Evolutionary conservation across 1,140 invertebrate species (phyloP).

Genomic region (Propsilocerus akamusi): DNA sequence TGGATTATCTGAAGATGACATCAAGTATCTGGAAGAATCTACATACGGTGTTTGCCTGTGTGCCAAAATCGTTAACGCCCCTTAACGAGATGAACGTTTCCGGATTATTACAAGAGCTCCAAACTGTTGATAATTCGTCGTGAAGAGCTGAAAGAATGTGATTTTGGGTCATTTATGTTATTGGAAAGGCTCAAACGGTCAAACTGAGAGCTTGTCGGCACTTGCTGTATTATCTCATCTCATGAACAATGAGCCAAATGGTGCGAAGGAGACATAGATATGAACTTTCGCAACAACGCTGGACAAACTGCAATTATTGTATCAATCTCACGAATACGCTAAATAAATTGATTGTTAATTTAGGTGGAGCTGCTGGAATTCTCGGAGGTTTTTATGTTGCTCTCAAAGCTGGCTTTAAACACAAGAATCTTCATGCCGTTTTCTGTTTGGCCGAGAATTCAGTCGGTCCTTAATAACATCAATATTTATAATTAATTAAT

Average conservation of each 20-base stretch:
- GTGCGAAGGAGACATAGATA: conserved; percentile 46
- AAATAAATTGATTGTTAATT: no score
- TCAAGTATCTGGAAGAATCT: conserved; percentile 37
- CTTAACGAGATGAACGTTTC: conserved; percentile 72
- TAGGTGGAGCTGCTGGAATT: no score
- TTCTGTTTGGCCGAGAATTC: conserved; percentile 84
- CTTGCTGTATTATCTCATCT: conserved; percentile 58
- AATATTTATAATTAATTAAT: no score
- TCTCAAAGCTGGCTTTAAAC: conserved; percentile 51
- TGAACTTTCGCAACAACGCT: no score
- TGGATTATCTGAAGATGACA: conserved; percentile 34
- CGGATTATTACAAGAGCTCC: conserved; percentile 54
- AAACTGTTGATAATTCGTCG: conserved; percentile 54
- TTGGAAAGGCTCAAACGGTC: conserved; percentile 58
- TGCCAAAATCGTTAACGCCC: conserved; percentile 62
- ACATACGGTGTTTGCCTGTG: conserved; percentile 46
- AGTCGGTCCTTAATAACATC: no score
- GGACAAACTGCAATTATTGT: no score
- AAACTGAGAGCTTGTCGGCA: no score
- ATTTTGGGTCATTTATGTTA: conserved; percentile 78
- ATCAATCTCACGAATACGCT: no score
- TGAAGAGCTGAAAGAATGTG: conserved; percentile 47
- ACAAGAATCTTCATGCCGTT: conserved; percentile 71
- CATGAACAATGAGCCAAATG: conserved; percentile 39
- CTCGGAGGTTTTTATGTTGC: conserved; percentile 65